Evolutionary conservation across 2,888 invertebrate species (phyloP).

Genomic region (Lydus trimaculatus): DNA sequence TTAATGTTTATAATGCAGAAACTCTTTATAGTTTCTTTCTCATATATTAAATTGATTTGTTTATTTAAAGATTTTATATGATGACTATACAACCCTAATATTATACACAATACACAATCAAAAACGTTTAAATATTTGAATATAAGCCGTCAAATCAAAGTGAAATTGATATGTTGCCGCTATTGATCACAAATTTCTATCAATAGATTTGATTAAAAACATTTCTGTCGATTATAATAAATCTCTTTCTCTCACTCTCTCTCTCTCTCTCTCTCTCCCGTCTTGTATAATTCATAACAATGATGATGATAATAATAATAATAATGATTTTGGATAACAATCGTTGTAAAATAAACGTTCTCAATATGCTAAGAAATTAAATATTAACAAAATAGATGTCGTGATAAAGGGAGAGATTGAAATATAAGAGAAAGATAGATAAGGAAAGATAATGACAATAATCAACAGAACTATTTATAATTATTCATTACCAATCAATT

Average conservation of each 20-base stretch:
- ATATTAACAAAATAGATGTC: background rate
- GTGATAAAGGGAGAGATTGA: background rate
- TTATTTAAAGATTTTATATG: background rate
- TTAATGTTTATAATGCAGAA: background rate
- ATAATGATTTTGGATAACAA: background rate
- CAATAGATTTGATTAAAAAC: conserved; percentile 41
- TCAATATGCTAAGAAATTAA: background rate
- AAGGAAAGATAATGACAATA: background rate
- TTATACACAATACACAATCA: conserved; percentile 26
- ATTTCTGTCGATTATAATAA: conserved; percentile 20
- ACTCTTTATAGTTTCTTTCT: background rate
- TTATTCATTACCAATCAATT: conserved; percentile 18
- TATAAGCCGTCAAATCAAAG: conserved; percentile 43
- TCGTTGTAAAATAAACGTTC: background rate
- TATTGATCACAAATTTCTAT: conserved; percentile 39
- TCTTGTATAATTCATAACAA: background rate
- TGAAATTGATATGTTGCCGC: conserved; percentile 46
- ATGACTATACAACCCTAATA: conserved; percentile 11
- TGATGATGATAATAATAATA: background rate
- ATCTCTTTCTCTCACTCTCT: background rate
- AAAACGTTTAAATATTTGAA: conserved; percentile 37
- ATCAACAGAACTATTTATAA: background rate
- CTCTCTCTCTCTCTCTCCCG: background rate
- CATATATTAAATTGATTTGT: conserved; percentile 26
- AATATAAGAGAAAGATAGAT: background rate